Evolutionary conservation across 2,888 invertebrate species (phyloP).

Genomic region (Ptilodon capucinus): DNA sequence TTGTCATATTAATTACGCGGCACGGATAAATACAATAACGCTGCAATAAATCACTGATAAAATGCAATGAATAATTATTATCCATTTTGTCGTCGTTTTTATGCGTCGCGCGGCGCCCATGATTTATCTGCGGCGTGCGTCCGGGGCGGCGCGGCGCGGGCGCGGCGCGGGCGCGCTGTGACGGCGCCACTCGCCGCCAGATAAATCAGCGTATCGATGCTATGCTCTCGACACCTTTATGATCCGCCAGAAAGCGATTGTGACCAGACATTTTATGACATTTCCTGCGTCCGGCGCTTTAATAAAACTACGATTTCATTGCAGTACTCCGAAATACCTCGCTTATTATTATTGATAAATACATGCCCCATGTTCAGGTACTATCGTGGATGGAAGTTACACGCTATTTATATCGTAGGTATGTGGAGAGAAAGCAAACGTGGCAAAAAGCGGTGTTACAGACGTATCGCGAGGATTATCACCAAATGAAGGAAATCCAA

Average conservation of each 20-base stretch:
- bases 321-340: too few species aligned
- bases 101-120: slow-evolving; percentile 31
- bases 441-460: too few species aligned
- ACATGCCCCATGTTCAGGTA: too few species aligned
- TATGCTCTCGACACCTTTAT: slow-evolving; percentile 25
- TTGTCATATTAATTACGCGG: slow-evolving; percentile 59
- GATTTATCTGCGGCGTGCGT: slow-evolving; percentile 32
- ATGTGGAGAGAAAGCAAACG: neutral
- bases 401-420: neutral
- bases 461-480: neutral
- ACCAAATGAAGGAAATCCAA: neutral
- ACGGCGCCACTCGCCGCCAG: slow-evolving; percentile 5
- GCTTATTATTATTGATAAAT: too few species aligned
- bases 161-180: slow-evolving; percentile 3
- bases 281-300: neutral
- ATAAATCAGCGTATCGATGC: slow-evolving; percentile 7
- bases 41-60: slow-evolving; percentile 61
- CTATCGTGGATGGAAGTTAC: too few species aligned
- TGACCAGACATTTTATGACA: neutral
- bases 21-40: slow-evolving; percentile 64
- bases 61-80: slow-evolving; percentile 64
- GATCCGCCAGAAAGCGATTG: slow-evolving; percentile 4
- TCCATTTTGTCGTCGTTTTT: slow-evolving; percentile 55
- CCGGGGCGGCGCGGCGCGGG: slow-evolving; percentile 7
- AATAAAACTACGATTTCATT: neutral